A percentile compares a stretch with the other conserved stretches of the same genome.
Evolutionary conservation across 1,140 invertebrate genomes (phyloP).

Genomic region (Drosophila kanapiae): DNA sequence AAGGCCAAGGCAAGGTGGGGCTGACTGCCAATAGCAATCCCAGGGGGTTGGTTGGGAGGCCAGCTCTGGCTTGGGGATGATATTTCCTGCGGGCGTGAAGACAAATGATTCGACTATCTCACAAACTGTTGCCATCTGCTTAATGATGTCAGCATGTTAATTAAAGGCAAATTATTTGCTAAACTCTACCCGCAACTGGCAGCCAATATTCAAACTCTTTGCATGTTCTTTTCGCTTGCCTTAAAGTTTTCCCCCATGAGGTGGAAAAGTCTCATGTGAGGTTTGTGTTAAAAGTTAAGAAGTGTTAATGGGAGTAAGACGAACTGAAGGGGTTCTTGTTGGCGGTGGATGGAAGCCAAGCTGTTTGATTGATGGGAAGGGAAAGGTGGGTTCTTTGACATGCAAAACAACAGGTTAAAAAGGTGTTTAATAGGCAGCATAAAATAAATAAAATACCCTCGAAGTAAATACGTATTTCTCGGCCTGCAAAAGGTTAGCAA

Average conservation of each 20-base stretch:
- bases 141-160: slow-evolving; percentile 81
- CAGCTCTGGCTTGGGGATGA: slow-evolving; percentile 5
- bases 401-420: background rate
- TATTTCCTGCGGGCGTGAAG: slow-evolving; percentile 64
- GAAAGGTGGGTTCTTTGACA: background rate
- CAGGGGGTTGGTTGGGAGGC: background rate
- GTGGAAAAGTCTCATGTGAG: slow-evolving; percentile 1
- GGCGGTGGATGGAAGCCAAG: background rate
- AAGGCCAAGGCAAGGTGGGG: slow-evolving; percentile 22
- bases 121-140: slow-evolving; percentile 76
- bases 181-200: slow-evolving; percentile 43
- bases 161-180: slow-evolving; percentile 81
- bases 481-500: too few relatives aligned
- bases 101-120: slow-evolving; percentile 65
- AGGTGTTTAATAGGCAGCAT: too few relatives aligned
- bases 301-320: slow-evolving; percentile 13
- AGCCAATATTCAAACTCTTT: slow-evolving; percentile 15
- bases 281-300: slow-evolving; percentile 28
- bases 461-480: too few relatives aligned
- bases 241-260: slow-evolving; percentile 6
- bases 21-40: slow-evolving; percentile 29
- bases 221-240: background rate
- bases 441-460: background rate
- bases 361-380: slow-evolving; percentile 6
- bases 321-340: background rate